Evolutionary conservation across 53 echinoderm and acorn worm genomes (phyloP), one percentile per base, ranked within the genome.

Genomic region (Holothuria leucospilota): DNA sequence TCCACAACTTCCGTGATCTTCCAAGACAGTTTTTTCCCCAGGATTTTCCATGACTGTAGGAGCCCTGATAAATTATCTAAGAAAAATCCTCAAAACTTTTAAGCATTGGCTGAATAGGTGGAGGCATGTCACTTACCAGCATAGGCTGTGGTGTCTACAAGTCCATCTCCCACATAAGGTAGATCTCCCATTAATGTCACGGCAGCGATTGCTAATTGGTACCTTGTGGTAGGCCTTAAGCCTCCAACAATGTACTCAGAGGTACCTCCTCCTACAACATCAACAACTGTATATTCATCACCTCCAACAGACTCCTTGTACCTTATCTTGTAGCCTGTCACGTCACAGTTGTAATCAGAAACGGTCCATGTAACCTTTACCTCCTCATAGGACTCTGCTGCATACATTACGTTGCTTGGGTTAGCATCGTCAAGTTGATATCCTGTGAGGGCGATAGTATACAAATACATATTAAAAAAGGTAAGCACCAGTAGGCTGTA

Each of bases 251-350:
- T 71, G 28, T 70, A 86, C 30, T 59, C 72, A 34, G 61, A 58
- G 39, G 62, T 59, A 5, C 63, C 78, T 15, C 89, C 92, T 10
- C 86, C 92, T 3, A 58, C 61, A 11, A 92, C 18, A 64, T 89
- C 86, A 8, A 86, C 39, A 29, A 80, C 29, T 49, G 41, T 7
- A 10, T 68, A 58, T 20, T 24, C 39, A 26, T 53, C 63, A 20
- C 15, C 30, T 21, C 27, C 20, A 0, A 69, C 29, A 16, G 72
- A 82, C 59, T 82, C 65, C 13, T 53, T 26, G 83, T 86, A 61
- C 6, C 61, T 62, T 58, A 92, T 92, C 26, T 89, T 71, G 70
- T 92, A 92, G 24, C 92, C 92, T 27, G 85, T 89, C 39, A 92
- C 89, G 6, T 92, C 92, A 29, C 92, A 92, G 86, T 89, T 68